phyloP scores from a whole-genome alignment of 2,797 vertebrate species.

The Microhierax caerulescens region DNA sequence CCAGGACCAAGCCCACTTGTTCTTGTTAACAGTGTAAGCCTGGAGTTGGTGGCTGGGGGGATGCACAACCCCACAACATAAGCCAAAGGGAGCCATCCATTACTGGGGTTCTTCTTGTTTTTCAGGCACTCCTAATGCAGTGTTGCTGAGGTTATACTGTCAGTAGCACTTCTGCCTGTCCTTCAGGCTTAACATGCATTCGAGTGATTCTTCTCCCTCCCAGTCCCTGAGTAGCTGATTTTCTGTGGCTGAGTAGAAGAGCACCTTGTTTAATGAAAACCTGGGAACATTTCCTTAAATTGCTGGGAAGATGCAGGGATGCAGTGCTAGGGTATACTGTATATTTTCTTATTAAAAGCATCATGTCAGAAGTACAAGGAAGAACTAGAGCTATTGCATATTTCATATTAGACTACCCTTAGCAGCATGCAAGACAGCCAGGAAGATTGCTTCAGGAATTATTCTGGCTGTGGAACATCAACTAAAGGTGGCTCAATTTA shows the following conservation, averaged over 20 bases:
- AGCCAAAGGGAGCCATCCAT: fast-evolving
- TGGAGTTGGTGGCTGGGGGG: no score
- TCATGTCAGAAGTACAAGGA: neutral
- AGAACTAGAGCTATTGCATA: neutral
- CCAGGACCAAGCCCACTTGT: fast-evolving
- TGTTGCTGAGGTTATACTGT: fast-evolving
- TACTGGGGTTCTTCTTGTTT: neutral
- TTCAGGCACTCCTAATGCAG: no score
- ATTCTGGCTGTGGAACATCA: neutral
- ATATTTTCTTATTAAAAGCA: neutral
- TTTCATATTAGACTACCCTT: neutral
- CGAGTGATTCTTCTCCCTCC: neutral
- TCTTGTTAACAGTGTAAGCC: neutral
- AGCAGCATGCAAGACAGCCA: neutral
- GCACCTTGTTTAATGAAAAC: neutral
- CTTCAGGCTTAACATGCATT: fast-evolving
- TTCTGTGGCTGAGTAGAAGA: neutral
- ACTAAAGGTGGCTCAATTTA: neutral
- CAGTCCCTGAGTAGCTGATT: fast-evolving
- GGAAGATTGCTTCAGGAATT: neutral
- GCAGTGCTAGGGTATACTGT: fast-evolving
- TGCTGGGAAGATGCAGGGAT: neutral
- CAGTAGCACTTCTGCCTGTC: neutral
- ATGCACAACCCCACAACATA: neutral
- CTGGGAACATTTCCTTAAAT: neutral